A percentile compares a stretch with the other conserved stretches of the same genome.
Conservation (phyloP, 2,797 vertebrate species). For the Semotilus atromaculatus region DNA sequence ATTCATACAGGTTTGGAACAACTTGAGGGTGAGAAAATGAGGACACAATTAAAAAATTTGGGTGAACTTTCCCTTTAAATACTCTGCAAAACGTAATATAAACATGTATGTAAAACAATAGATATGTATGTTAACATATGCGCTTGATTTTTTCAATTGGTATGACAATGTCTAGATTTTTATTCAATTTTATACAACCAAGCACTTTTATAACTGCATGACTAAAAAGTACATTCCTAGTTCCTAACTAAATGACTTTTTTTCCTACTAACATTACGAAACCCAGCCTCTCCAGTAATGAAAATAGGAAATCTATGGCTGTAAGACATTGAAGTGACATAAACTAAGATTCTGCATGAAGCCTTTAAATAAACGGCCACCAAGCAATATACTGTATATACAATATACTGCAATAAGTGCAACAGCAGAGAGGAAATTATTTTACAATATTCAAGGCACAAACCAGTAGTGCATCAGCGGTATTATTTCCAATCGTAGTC, state of each 20-base stretch:
- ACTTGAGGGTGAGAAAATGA: too few species aligned
- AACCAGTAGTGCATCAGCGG: constrained; percentile 7
- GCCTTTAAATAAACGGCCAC: background rate
- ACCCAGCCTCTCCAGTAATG: background rate
- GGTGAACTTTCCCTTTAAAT: background rate
- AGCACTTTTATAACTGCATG: constrained; percentile 15
- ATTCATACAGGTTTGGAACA: too few species aligned
- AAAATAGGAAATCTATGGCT: constrained; percentile 24
- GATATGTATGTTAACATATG: background rate
- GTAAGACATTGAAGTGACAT: background rate
- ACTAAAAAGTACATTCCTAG: background rate
- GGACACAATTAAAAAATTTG: too few species aligned
- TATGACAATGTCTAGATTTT: background rate
- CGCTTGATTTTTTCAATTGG: background rate
- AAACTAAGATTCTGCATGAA: background rate
- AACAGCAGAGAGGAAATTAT: background rate
- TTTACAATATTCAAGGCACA: background rate
- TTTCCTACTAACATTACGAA: background rate
- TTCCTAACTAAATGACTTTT: constrained; percentile 19
- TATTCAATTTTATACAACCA: background rate
- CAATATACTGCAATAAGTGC: background rate
- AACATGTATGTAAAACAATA: background rate
- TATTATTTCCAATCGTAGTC: background rate
- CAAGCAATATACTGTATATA: constrained; percentile 8
- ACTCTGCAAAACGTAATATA: background rate